Evolutionary conservation across 2,113 vertebrate species (phyloP), one percentile per base, ranked within the genome.

Genomic region (Ptilorrhoa leucosticta): DNA sequence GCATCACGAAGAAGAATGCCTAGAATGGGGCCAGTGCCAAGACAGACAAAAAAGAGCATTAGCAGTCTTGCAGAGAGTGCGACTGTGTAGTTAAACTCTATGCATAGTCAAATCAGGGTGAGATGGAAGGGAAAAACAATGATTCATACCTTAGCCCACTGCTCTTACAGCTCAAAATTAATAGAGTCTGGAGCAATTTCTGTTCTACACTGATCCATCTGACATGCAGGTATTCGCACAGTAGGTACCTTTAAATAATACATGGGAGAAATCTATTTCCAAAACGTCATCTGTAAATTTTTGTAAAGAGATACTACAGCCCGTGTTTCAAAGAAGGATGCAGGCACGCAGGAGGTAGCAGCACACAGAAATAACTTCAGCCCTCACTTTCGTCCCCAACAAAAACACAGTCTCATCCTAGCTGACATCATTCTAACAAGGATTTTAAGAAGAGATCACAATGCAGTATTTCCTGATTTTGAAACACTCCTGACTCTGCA

Each of bases 1-100:
- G 58, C 70, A 65, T 54, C 87, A 91, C 0, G 3, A 90, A 80
- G 69, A 81, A 89, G 90, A 95, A 92, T 78, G 79, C 82, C 79
- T 47, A 80, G 26, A 83, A 87, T 19, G 51, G 75, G 71, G 44
- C 61, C 85, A 81, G 61, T 56, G 95, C 79, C 90, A 90, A 90
- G 56, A 87, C 69, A 93, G 76, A 86, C 69, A 83, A 92, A 90
- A 93, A 90, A 80, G 76, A 88, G 88, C 64, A 89, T 72, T 70
- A 96, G 71, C 56, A 94, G 85, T 40, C 87, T 80, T 69, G 40
- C 51, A 93, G 60, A 70, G 76, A 93, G 71, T 31, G n/a, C 2
- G 2, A 80, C 68, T 65, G 58, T 65, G 60, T 37, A 89, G 64
- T 79, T 77, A 95, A 70, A 89, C 47, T 78, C 81, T 35, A 17